Conservation (phyloP, 2,797 vertebrate species). For the Rhabdomys pumilio region DNA sequence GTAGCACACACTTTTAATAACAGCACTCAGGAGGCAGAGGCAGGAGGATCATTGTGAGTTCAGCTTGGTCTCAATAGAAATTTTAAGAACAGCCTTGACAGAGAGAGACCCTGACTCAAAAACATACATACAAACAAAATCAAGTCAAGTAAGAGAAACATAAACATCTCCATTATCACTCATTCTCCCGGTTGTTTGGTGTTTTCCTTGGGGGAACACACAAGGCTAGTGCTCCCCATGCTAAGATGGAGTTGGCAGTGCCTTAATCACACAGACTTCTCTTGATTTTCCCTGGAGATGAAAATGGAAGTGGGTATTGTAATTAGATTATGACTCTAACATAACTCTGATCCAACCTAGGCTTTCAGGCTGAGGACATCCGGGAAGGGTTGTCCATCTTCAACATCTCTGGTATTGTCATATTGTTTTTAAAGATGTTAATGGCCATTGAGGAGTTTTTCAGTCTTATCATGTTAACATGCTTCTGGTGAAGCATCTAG, state of each 20-base stretch:
- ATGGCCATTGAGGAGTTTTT: neutral
- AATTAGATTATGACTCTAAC: neutral
- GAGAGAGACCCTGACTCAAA: neutral
- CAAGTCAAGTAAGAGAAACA: neutral
- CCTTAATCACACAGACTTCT: neutral
- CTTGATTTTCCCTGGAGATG: neutral
- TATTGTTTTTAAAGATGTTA: slow-evolving; percentile 25
- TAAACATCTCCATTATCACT: neutral
- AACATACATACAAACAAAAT: neutral
- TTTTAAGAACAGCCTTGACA: neutral
- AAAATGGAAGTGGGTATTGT: neutral
- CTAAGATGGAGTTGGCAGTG: neutral
- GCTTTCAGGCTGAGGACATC: slow-evolving; percentile 7
- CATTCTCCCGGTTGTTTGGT: neutral
- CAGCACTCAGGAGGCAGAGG: neutral
- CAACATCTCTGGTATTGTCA: neutral
- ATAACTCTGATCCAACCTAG: neutral
- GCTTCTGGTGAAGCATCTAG: no score
- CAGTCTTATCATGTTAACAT: slow-evolving; percentile 39
- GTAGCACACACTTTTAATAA: neutral
- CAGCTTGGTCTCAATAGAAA: neutral
- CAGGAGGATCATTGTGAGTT: neutral
- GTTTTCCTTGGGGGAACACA: neutral
- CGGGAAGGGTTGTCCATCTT: neutral
- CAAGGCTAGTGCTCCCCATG: neutral